Base-by-base conservation (phyloP, 2,888 invertebrate genomes). In the Apamea anceps region DNA sequence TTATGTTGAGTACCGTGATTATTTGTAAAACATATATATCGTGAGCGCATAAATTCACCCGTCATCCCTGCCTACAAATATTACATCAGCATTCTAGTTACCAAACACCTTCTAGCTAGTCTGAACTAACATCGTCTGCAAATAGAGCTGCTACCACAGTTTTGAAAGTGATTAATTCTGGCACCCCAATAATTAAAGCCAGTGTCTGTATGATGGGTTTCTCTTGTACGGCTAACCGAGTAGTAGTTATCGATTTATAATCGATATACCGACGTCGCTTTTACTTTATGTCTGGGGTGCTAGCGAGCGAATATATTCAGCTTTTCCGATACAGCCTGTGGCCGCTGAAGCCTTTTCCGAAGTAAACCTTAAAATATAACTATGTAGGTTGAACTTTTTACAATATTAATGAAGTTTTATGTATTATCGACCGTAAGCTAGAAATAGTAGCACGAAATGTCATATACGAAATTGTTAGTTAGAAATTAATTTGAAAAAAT, bases 1-100 rank as follows among this genome's bases (percentile, higher is more conserved):
- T 86, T 77, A 78, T 60, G 75, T 67, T 81, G 71, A 51, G 51
- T 21, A n/a, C 21, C 67, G 57, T 75, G 67, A 81, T 81, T 81
- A 77, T 74, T 66, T 51, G n/a, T 7, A 21, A 51, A 68, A 78
- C 21, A 67, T 32, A 32, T 32, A 32, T 32, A 32, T 32, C 13
- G n/a, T 10, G 1, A 73, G 15, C 10, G 8, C 10, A 12, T 13
- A 28, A 51, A 37, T 54, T 72, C 51, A n/a, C 37, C n/a, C 28
- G 15, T 10, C 28, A n/a, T 12, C 15, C n/a, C 54, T n/a, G n/a
- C 66, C n/a, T 57, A 32, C 13, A 21, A 82, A 68, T 63, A 82
- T 28, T 37, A 28, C 28, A 68, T 67, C 42, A 81, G 62, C n/a
- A 28, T 75, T 28, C 37, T 18, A 75, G 57, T 63, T 48, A 57